Conservation (phyloP, 2,888 invertebrate genomes). For the Phragmatobia fuliginosa region DNA sequence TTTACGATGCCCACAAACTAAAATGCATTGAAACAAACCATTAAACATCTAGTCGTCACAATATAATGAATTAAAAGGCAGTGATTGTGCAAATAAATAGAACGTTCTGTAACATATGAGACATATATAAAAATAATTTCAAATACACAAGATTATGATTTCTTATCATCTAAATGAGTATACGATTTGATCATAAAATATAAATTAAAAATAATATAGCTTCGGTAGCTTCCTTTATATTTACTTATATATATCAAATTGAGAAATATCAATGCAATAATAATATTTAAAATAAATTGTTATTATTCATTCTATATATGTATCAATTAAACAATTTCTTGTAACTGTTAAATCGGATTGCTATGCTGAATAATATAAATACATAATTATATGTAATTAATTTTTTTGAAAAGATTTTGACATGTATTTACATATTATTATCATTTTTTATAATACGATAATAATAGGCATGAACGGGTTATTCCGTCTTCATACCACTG, state of each 20-base stretch:
- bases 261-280: slow-evolving; percentile 46
- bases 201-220: slow-evolving; percentile 52
- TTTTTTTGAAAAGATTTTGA: too few species aligned
- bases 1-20: background rate
- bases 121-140: slow-evolving; percentile 18
- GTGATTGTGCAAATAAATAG: slow-evolving; percentile 44
- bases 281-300: background rate
- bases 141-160: slow-evolving; percentile 39
- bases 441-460: too few species aligned
- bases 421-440: too few species aligned
- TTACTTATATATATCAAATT: slow-evolving; percentile 41
- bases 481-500: too few species aligned
- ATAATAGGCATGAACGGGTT: too few species aligned
- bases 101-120: slow-evolving; percentile 28
- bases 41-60: slow-evolving; percentile 11
- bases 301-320: background rate
- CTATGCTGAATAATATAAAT: slow-evolving; percentile 9
- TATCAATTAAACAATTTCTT: background rate
- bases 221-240: slow-evolving; percentile 46
- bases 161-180: slow-evolving; percentile 75
- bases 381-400: too few species aligned
- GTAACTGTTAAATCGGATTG: slow-evolving; percentile 18
- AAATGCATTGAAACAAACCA: background rate
- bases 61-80: slow-evolving; percentile 29
- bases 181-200: slow-evolving; percentile 78